Evolutionary conservation across 2,113 vertebrate genomes (phyloP).

Genomic region (Proterorhinus semilunaris): DNA sequence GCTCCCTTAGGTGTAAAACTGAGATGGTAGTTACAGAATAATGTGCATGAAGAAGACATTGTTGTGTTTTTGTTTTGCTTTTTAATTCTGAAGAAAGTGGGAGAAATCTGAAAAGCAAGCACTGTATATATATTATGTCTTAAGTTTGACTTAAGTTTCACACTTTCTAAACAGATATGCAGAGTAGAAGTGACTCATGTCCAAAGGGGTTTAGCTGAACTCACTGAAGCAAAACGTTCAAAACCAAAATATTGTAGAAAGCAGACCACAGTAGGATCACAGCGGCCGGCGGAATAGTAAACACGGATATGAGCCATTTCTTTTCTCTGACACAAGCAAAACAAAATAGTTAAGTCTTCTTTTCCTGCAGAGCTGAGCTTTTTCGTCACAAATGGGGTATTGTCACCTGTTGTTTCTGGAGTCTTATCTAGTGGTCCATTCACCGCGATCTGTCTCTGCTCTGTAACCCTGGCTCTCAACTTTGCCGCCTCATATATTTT

Average conservation of each 20-base stretch:
- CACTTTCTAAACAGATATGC: too few relatives aligned
- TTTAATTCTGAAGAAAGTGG: too few relatives aligned
- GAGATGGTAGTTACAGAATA: slow-evolving; percentile 21
- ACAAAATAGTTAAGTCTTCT: slow-evolving; percentile 4
- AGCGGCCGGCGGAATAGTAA: slow-evolving; percentile 19
- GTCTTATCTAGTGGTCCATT: not conserved
- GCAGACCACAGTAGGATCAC: slow-evolving; percentile 20
- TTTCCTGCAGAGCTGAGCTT: slow-evolving; percentile 12
- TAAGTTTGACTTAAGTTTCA: too few relatives aligned
- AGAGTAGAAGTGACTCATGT: not conserved
- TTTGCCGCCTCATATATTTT: slow-evolving; percentile 48
- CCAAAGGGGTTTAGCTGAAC: not conserved
- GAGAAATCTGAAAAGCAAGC: too few relatives aligned
- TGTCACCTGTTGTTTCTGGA: slow-evolving; percentile 13
- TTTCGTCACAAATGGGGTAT: not conserved
- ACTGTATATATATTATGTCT: too few relatives aligned
- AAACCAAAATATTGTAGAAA: slow-evolving; percentile 12
- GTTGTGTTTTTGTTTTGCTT: not conserved
- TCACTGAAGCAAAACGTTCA: not conserved
- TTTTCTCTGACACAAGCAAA: slow-evolving; percentile 19
- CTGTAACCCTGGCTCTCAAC: slow-evolving; percentile 47
- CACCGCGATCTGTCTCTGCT: slow-evolving; percentile 5
- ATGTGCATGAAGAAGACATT: slow-evolving; percentile 5
- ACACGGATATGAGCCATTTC: slow-evolving; percentile 23
- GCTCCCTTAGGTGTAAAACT: slow-evolving; percentile 14